Base-by-base conservation (phyloP, 2,888 invertebrate species). In the Shargacucullia verbasci region DNA sequence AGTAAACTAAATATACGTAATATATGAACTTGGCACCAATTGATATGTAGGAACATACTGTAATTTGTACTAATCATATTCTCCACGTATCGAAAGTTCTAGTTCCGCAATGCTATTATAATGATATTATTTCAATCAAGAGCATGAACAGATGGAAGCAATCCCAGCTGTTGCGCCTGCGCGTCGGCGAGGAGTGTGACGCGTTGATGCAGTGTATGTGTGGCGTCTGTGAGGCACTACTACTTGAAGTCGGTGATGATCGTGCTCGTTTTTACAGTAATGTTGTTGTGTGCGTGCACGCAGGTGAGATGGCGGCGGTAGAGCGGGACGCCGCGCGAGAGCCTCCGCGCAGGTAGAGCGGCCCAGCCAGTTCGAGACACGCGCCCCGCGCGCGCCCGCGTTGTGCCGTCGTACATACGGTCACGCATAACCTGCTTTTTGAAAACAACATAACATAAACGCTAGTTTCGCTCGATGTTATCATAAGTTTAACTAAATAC, bases 361-460 rank as follows among this genome's bases (percentile, higher is more conserved):
- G 62, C 48, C 48, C 70, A 69, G 81, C 84, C 89, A 89, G 90
- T 88, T 84, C 78, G 75, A 83, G 77, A 78, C 83, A 82, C 83
- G 89, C 89, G 87, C 84, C 76, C 82, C 86, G 86, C 85, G 90
- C 86, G 89, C 90, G 86, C 83, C 83, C 87, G 87, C 87, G 86
- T 87, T 80, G 69, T 73, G 75, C 74, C 77, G 72, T 70, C 70
- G 74, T 70, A 65, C 70, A 63, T 57, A 74, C 69, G 70, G 55
- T 59, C 65, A 74, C 61, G 74, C 72, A 81, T 83, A 83, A 85
- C 83, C 81, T 84, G 82, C 79, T 80, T 80, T 64, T 74, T 74
- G 67, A 82, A 78, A 85, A 85, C 82, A 87, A 87, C 81, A 85
- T 76, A 59, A 70, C 63, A 66, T 62, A 59, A 78, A 82, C 73